Evolutionary conservation across 2,113 vertebrate genomes (phyloP), one percentile per base, ranked within the genome.

Genomic region (Micromys minutus): DNA sequence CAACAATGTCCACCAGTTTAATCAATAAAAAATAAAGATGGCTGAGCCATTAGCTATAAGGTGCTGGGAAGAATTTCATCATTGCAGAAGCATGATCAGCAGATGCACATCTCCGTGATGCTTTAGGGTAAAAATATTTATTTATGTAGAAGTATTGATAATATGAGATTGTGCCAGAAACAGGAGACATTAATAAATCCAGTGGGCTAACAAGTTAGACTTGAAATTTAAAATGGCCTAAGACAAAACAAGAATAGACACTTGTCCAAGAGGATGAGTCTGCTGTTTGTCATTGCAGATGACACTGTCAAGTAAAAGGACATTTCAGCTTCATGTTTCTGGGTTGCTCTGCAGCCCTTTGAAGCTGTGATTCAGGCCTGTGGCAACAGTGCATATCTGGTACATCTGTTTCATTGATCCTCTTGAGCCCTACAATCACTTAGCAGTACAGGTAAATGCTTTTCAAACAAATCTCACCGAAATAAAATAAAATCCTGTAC

Each of bases 401-500:
- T 63, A 75, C 92, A 39, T 92, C 57, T 13, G 7, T 89, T 95
- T 92, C 71, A 45, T 93, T 77, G 90, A 45, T 13, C 12, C 26
- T 17, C 74, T 63, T 94, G 39, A 63, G 90, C 13, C 36, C 47
- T 50, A 45, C 92, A 80, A 63, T 89, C 87, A 69, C 83, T 90
- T 86, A 94, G n/a, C 4, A 71, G 36, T 63, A 31, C 29, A 69
- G 75, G 93, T 85, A 96, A 85, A 76, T 45, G 91, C 3, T 77
- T 97, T 95, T 86, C 2, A 67, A 95, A 94, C 52, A 94, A 94
- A 90, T 84, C 67, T 31, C 52, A 72, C 75, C 85, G 93, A 97
- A 93, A 75, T 75, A 52, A 52, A 52, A 52, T 11, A 52, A 52
- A 63, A 50, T n/a, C 42, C 16, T 42, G 26, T 72, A 86, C 42